phyloP scores from a whole-genome alignment of 1,140 invertebrate genomes.

The Solen grandis region DNA sequence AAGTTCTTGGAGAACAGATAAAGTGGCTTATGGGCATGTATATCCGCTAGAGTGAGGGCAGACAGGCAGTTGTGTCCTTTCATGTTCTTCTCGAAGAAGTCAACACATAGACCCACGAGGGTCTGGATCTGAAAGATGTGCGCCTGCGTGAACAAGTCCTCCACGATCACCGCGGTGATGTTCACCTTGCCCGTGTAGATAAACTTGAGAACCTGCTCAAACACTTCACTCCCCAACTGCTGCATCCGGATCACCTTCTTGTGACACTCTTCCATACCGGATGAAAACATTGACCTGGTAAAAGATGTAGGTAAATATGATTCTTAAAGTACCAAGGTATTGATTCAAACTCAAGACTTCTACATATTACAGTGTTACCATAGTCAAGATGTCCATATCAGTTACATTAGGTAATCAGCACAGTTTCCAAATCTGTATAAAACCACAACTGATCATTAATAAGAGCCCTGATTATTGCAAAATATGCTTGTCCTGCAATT shows the following conservation, averaged over 20 bases:
- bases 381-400: too few relatives aligned
- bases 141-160: constrained; percentile 75
- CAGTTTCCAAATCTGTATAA: too few relatives aligned
- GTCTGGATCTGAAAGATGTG: constrained; percentile 74
- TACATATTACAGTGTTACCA: too few relatives aligned
- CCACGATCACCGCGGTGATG: constrained; percentile 67
- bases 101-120: constrained; percentile 73
- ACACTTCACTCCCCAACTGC: constrained; percentile 71
- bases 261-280: constrained; percentile 76
- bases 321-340: too few relatives aligned
- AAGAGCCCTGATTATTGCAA: too few relatives aligned
- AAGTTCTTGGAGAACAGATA: constrained; percentile 72
- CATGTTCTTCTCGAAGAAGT: constrained; percentile 74
- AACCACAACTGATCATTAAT: too few relatives aligned
- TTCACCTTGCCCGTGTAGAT: constrained; percentile 76
- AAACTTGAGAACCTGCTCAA: constrained; percentile 74
- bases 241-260: constrained; percentile 72
- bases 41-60: constrained; percentile 73
- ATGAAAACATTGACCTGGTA: constrained; percentile 74
- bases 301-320: not conserved
- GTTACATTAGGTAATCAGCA: too few relatives aligned
- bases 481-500: too few relatives aligned
- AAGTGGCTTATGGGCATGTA: constrained; percentile 69
- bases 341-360: too few relatives aligned
- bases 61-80: constrained; percentile 74